phyloP scores from a whole-genome alignment of 2,113 vertebrate genomes.

The Urocynchramus pylzowi region DNA sequence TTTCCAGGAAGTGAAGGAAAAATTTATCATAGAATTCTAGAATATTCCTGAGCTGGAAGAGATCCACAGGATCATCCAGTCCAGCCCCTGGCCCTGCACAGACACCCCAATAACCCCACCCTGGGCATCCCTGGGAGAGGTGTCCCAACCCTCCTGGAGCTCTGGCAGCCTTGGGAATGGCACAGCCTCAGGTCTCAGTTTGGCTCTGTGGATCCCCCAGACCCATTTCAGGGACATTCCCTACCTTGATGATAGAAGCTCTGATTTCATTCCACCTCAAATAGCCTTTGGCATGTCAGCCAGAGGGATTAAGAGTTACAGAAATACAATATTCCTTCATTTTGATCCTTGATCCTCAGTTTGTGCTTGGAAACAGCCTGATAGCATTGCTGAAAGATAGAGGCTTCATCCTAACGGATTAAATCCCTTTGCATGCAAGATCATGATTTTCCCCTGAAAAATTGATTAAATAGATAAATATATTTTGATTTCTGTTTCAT shows the following conservation, averaged over 20 bases:
- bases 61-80: accelerated
- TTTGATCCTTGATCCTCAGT: background rate
- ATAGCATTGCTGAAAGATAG: background rate
- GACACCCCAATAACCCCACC: background rate
- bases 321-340: background rate
- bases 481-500: background rate
- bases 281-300: background rate
- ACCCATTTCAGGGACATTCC: background rate
- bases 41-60: background rate
- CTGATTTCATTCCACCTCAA: background rate
- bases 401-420: background rate
- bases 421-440: background rate
- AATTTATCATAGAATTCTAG: background rate
- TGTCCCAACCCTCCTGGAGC: background rate
- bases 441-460: background rate
- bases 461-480: background rate
- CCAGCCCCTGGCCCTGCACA: background rate
- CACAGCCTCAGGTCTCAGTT: background rate
- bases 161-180: background rate
- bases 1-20: background rate
- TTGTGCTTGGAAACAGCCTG: background rate
- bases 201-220: background rate
- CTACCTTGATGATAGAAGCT: background rate
- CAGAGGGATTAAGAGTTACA: background rate
- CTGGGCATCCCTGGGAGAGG: accelerated